Conservation (phyloP, 2,888 invertebrate species). For the Hipparchia sbordonii region DNA sequence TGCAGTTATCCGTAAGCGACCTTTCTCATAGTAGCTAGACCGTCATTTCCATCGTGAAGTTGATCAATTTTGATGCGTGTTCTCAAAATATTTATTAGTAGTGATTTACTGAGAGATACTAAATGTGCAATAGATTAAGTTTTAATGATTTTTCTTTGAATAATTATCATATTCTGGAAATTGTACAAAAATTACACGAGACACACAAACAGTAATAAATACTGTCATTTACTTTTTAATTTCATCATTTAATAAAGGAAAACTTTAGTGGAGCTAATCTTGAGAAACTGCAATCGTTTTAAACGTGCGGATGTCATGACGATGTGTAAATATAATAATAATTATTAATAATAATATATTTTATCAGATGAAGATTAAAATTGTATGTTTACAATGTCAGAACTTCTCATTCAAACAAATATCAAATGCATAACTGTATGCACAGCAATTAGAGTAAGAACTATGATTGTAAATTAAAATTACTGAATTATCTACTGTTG, state of each 20-base stretch:
- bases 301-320: conserved; percentile 33
- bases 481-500: conserved; percentile 77
- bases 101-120: conserved; percentile 13
- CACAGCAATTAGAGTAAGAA: conserved; percentile 58
- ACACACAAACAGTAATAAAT: not conserved
- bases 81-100: conserved; percentile 37
- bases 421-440: conserved; percentile 24
- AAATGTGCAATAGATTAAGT: conserved; percentile 63
- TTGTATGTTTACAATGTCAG: conserved; percentile 15
- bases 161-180: conserved; percentile 17
- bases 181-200: conserved; percentile 29
- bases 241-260: conserved; percentile 2
- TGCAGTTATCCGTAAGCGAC: conserved; percentile 66
- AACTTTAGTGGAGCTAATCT: conserved; percentile 18
- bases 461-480: conserved; percentile 72
- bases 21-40: conserved; percentile 61
- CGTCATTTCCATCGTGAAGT: conserved; percentile 5
- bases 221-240: conserved; percentile 5
- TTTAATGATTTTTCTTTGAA: conserved; percentile 40
- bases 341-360: conserved; percentile 19
- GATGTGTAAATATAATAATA: conserved; percentile 32
- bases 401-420: conserved; percentile 27
- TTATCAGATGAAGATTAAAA: conserved; percentile 26
- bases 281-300: conserved; percentile 24
- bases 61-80: conserved; percentile 19